Percentiles rank a stretch among this genome's conserved stretches.
Conservation (phyloP, 2,888 invertebrate genomes). For the Chrysotoxum bicinctum region DNA sequence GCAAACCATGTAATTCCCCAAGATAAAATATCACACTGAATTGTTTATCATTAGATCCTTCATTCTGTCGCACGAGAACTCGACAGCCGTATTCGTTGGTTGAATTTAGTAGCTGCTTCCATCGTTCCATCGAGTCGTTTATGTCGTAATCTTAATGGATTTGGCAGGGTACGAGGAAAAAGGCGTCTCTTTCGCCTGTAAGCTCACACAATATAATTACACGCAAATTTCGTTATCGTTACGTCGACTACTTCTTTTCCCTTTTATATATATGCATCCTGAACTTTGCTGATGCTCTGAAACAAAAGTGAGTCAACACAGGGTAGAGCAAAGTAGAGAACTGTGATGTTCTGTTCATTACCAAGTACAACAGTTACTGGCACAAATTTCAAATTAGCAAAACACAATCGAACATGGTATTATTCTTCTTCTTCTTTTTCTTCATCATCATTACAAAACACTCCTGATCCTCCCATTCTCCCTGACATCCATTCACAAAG, state of each 20-base stretch:
- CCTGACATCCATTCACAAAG: neutral
- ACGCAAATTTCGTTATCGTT: constrained; percentile 63
- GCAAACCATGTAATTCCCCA: constrained; percentile 55
- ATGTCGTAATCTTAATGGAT: constrained; percentile 71
- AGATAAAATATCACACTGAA: constrained; percentile 70
- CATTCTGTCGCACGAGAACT: constrained; percentile 44
- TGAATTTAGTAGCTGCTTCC: constrained; percentile 65
- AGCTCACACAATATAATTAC: constrained; percentile 67
- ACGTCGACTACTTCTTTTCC: constrained; percentile 12
- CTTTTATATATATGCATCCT: neutral
- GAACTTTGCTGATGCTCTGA: neutral
- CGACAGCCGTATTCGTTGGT: constrained; percentile 4
- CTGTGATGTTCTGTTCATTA: constrained; percentile 61
- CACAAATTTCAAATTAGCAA: constrained; percentile 68
- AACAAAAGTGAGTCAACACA: neutral
- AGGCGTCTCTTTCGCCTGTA: neutral
- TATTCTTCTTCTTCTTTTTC: constrained; percentile 5
- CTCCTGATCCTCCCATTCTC: neutral
- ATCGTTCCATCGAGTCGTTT: constrained; percentile 55
- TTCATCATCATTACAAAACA: constrained; percentile 27
- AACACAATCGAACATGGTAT: constrained; percentile 68
- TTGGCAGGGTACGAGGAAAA: neutral
- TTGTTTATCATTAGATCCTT: constrained; percentile 69
- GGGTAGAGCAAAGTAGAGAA: neutral
- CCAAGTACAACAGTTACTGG: constrained; percentile 53